A percentile compares a stretch with the other conserved stretches of the same genome.
These are phyloP conservation scores for Polia nebulosa DNA, from an alignment of 2,888 invertebrate species.

Conservation along the genomic window DNA sequence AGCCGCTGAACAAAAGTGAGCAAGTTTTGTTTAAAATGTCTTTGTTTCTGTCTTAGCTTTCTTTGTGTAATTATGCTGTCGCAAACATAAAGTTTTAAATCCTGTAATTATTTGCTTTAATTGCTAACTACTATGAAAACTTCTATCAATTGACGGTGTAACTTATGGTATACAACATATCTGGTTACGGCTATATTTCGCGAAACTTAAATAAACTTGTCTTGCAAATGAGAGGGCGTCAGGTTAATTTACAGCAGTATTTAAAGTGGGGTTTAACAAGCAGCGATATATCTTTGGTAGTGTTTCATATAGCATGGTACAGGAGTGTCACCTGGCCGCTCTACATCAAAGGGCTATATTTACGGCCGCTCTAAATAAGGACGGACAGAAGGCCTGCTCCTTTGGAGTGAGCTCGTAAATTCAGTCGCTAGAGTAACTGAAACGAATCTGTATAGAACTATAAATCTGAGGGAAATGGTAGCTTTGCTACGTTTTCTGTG, in stretches of 20 bases:
- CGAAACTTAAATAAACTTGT: slow-evolving; percentile 41
- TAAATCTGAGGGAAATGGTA: background rate
- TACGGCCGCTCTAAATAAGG: slow-evolving; percentile 28
- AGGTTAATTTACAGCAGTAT: slow-evolving; percentile 29
- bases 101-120: slow-evolving; percentile 22
- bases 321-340: slow-evolving; percentile 34
- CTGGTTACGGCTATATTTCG: slow-evolving; percentile 5
- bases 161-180: slow-evolving; percentile 10
- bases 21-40: slow-evolving; percentile 37
- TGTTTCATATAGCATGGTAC: background rate
- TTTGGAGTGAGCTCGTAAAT: slow-evolving; percentile 10
- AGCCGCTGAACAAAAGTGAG: slow-evolving; percentile 17
- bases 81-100: slow-evolving; percentile 27
- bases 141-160: slow-evolving; percentile 12
- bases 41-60: slow-evolving; percentile 27
- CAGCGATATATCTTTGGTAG: slow-evolving; percentile 38
- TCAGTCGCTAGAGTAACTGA: slow-evolving; percentile 1
- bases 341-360: slow-evolving; percentile 60
- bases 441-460: slow-evolving; percentile 25
- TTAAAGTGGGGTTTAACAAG: slow-evolving; percentile 33
- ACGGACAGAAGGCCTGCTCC: slow-evolving; percentile 10
- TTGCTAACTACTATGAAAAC: slow-evolving; percentile 17
- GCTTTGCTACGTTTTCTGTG: background rate
- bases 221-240: slow-evolving; percentile 12
- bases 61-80: slow-evolving; percentile 44